Conservation (phyloP, 2,113 vertebrate species). For the Forbesichthys papilliferus region DNA sequence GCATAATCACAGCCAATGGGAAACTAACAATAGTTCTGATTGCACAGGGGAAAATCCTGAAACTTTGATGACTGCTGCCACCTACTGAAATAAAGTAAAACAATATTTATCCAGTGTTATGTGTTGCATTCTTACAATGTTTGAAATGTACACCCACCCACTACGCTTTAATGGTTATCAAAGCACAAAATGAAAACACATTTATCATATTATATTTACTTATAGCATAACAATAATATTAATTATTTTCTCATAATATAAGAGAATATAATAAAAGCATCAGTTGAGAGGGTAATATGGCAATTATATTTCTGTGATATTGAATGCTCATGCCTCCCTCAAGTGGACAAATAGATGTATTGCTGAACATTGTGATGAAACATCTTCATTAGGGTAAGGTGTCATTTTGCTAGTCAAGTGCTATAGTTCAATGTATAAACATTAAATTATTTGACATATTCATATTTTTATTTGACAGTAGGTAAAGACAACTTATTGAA, state of each 20-base stretch:
- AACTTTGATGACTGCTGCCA: conserved; percentile 58
- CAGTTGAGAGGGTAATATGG: too few species aligned
- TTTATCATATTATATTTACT: too few species aligned
- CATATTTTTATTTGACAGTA: background rate
- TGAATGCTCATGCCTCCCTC: conserved; percentile 38
- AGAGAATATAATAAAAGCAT: too few species aligned
- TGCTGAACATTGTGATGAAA: conserved; percentile 21
- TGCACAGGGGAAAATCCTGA: background rate
- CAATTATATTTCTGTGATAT: conserved; percentile 7
- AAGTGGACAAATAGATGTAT: conserved; percentile 49
- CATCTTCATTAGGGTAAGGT: conserved; percentile 40
- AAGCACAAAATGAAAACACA: too few species aligned
- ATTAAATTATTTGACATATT: background rate
- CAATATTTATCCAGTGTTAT: background rate
- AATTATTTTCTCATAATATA: too few species aligned
- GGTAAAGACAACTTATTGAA: conserved; percentile 1
- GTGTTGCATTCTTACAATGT: too few species aligned
- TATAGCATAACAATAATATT: too few species aligned
- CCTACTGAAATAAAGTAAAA: conserved; percentile 48
- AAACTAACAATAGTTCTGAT: conserved; percentile 13
- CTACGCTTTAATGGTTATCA: too few species aligned
- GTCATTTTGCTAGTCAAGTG: conserved; percentile 6
- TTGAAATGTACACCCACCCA: too few species aligned
- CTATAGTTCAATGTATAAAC: conserved; percentile 6
- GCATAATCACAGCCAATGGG: conserved; percentile 37